Conservation (phyloP, 2,797 vertebrate genomes). For the Spatula clypeata region DNA sequence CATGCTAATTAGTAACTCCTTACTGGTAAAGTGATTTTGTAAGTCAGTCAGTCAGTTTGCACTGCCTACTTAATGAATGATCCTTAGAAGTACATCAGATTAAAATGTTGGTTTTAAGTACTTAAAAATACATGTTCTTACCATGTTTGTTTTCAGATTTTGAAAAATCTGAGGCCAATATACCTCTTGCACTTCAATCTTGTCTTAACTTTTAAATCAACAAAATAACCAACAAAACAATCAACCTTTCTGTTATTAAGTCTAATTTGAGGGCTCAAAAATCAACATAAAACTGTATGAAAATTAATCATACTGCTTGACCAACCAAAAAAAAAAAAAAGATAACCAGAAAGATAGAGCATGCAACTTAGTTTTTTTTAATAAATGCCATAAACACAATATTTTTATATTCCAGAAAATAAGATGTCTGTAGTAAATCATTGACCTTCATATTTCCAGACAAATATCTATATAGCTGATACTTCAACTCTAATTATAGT, state of each 20-base stretch:
- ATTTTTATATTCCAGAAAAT: slow-evolving; percentile 4
- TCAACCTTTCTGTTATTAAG: background rate
- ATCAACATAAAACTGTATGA: background rate
- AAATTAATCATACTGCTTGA: background rate
- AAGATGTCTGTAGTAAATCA: background rate
- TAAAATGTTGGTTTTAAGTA: background rate
- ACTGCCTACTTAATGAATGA: background rate
- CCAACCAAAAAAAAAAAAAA: background rate
- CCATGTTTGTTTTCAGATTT: background rate
- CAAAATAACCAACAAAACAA: background rate
- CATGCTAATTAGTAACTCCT: background rate
- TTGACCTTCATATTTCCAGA: background rate
- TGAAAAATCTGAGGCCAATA: background rate
- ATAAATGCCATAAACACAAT: background rate
- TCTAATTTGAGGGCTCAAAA: background rate
- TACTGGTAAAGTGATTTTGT: background rate
- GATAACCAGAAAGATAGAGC: background rate
- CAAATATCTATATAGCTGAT: background rate
- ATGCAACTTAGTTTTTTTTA: background rate
- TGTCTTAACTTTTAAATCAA: background rate
- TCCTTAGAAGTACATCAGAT: background rate
- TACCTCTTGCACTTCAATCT: background rate
- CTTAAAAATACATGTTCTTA: background rate
- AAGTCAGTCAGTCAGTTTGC: background rate
- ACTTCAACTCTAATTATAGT: background rate